Evolutionary conservation across 2,113 vertebrate species (phyloP).

Genomic region (Platanista minor): DNA sequence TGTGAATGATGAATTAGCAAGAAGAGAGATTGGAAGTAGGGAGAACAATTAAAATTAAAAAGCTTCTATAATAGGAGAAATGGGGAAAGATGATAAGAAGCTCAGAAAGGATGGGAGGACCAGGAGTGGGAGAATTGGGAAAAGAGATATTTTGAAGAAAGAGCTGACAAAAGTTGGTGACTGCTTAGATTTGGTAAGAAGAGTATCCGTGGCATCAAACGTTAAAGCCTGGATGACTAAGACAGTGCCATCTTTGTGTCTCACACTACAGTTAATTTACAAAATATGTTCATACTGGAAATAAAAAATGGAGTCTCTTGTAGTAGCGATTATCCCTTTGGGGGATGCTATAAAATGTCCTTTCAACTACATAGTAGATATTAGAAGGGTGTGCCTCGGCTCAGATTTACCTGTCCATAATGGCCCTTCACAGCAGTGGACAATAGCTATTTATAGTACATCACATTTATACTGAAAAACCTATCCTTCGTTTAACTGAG

Average conservation of each 20-base stretch:
- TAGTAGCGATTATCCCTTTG: not conserved
- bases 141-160: slow-evolving; percentile 17
- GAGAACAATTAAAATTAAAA: slow-evolving; percentile 73
- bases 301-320: not conserved
- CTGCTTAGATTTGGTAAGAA: not conserved
- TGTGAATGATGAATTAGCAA: slow-evolving; percentile 75
- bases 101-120: not conserved
- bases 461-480: too few relatives aligned
- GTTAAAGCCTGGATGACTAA: not conserved
- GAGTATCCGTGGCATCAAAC: not conserved
- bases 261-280: not conserved
- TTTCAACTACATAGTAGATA: not conserved
- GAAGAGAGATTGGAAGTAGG: slow-evolving; percentile 52
- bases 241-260: not conserved
- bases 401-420: not conserved
- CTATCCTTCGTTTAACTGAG: not conserved
- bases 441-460: not conserved
- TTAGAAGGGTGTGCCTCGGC: not conserved
- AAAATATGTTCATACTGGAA: not conserved
- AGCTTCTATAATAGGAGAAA: slow-evolving; percentile 47
- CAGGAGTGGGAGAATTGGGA: not conserved
- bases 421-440: not conserved
- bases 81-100: not conserved
- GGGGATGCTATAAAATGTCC: not conserved
- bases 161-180: not conserved